phyloP scores from a whole-genome alignment of 2,797 vertebrate genomes.

The Pristis pectinata region DNA sequence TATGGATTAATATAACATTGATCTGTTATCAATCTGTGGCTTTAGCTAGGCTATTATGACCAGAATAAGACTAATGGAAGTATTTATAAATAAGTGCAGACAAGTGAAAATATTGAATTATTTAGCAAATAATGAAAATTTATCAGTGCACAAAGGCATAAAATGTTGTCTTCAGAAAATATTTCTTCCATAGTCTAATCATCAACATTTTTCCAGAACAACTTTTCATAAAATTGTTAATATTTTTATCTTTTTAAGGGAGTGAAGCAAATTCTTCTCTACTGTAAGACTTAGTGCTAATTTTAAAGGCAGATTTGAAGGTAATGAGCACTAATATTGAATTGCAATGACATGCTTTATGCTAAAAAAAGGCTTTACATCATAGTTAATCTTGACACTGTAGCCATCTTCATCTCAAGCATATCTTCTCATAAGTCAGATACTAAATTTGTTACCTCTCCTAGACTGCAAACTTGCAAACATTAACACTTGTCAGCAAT shows the following conservation, averaged over 20 bases:
- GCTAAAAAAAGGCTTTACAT: not conserved
- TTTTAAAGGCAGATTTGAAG: not conserved
- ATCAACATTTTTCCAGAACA: not conserved
- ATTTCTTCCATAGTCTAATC: not conserved
- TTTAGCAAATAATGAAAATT: not conserved
- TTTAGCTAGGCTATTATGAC: not conserved
- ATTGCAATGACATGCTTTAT: not conserved
- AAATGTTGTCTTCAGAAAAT: not conserved
- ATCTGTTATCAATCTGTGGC: not conserved
- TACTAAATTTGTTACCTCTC: not conserved
- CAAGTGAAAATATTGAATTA: not conserved
- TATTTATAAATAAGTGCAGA: not conserved
- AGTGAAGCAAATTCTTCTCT: not conserved
- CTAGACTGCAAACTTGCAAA: not conserved
- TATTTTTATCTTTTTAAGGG: not conserved
- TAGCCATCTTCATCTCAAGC: not conserved
- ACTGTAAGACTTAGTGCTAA: not conserved
- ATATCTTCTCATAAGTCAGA: not conserved
- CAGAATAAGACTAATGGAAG: too few species aligned
- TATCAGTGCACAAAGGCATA: not conserved
- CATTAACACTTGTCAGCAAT: not conserved
- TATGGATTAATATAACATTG: not conserved
- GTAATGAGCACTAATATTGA: not conserved
- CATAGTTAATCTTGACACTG: not conserved
- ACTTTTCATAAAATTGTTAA: not conserved